phyloP scores from a whole-genome alignment of 2,888 invertebrate genomes.

The Teleogryllus oceanicus region DNA sequence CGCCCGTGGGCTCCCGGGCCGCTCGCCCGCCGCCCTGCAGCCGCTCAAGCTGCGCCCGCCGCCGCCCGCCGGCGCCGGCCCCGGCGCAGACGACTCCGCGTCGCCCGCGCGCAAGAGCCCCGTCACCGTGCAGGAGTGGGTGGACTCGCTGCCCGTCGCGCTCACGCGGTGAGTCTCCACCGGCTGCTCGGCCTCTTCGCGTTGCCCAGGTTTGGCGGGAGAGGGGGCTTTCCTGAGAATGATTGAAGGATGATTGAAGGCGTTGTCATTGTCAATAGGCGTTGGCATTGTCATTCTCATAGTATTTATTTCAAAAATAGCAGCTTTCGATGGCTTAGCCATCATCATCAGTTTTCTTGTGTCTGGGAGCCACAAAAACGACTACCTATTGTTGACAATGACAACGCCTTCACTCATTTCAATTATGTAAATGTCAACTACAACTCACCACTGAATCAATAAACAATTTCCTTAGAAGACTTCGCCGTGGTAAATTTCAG shows the following conservation, averaged over 20 bases:
- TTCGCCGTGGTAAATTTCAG: not conserved
- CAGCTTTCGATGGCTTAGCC: too few relatives aligned
- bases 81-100: not conserved
- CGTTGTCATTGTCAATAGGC: too few relatives aligned
- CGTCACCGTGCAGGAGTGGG: slow-evolving; percentile 68
- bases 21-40: not conserved
- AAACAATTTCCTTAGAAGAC: not conserved
- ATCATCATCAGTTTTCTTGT: too few relatives aligned
- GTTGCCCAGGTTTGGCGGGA: not conserved
- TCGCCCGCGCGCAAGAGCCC: slow-evolving; percentile 56
- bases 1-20: not conserved
- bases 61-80: slow-evolving; percentile 18
- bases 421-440: too few relatives aligned
- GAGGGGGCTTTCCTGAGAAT: not conserved
- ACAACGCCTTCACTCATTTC: too few relatives aligned
- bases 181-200: too few relatives aligned
- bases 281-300: too few relatives aligned
- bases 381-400: too few relatives aligned
- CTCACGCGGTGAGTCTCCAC: not conserved
- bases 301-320: too few relatives aligned
- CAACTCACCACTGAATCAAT: too few relatives aligned
- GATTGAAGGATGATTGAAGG: too few relatives aligned
- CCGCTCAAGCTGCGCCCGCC: not conserved
- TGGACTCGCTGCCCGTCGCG: slow-evolving; percentile 61
- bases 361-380: too few relatives aligned